Evolutionary conservation across 2,113 vertebrate genomes (phyloP).

Genomic region (Megaptera novaeangliae): DNA sequence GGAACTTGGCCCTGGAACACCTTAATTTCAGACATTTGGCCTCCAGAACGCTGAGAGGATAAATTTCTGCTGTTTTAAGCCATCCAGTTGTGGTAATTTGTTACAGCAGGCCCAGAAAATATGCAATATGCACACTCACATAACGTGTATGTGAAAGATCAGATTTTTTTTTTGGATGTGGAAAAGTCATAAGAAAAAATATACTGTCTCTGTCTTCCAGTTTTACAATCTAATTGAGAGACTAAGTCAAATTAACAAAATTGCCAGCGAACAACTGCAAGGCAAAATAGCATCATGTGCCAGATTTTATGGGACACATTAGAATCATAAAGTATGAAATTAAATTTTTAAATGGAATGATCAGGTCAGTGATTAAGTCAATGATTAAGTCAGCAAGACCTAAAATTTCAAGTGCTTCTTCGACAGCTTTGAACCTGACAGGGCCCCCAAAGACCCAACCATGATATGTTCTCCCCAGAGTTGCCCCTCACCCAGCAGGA

Average conservation of each 20-base stretch:
- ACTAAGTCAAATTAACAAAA: not conserved
- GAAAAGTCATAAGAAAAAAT: not conserved
- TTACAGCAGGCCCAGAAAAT: not conserved
- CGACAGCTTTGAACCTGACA: not conserved
- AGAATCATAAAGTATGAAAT: not conserved
- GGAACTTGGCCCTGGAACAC: not conserved
- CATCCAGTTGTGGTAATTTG: not conserved
- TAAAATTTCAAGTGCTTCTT: not conserved
- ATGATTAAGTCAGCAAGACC: not conserved
- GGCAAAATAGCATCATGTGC: not conserved
- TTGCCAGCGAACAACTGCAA: not conserved
- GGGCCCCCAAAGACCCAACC: not conserved
- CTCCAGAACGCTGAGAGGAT: not conserved
- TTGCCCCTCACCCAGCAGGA: not conserved
- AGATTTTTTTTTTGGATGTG: not conserved
- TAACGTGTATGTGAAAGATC: not conserved
- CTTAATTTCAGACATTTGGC: not conserved
- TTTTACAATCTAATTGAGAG: not conserved
- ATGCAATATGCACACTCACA: fast-evolving
- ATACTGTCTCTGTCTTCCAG: not conserved
- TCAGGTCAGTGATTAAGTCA: not conserved
- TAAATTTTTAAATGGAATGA: not conserved
- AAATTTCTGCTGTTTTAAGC: not conserved
- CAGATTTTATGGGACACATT: not conserved
- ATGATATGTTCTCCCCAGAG: not conserved